Evolutionary conservation across 2,113 vertebrate species (phyloP).

Genomic region (Corythornis cristatus): DNA sequence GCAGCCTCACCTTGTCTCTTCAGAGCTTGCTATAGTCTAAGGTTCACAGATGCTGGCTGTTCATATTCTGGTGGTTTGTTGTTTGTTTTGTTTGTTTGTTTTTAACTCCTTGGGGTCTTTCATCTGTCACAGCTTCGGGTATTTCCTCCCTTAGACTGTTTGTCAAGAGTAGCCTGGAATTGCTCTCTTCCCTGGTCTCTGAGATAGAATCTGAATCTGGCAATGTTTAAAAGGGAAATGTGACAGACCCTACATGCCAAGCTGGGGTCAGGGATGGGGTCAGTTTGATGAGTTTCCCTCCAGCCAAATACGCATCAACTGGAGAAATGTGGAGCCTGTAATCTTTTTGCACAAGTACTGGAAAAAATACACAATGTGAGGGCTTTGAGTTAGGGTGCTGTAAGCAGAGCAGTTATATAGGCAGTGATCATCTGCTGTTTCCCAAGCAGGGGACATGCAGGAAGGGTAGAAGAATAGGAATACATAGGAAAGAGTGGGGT

Average conservation of each 20-base stretch:
- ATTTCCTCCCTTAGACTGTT: constrained; percentile 13
- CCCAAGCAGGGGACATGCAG: not conserved
- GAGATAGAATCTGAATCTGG: constrained; percentile 19
- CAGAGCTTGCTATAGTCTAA: not conserved
- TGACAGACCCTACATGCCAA: constrained; percentile 41
- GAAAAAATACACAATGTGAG: not conserved
- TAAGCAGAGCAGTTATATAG: not conserved
- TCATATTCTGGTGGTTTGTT: not conserved
- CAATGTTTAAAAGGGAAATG: constrained; percentile 40
- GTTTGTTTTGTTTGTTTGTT: not conserved
- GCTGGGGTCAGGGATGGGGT: not conserved
- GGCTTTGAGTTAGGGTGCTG: not conserved
- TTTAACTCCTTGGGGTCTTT: not conserved
- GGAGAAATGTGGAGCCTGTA: constrained; percentile 6
- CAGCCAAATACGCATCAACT: not conserved
- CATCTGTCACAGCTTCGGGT: not conserved
- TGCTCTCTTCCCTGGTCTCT: not conserved
- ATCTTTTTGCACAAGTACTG: not conserved
- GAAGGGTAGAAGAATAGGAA: not conserved
- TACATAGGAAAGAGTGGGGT: not conserved
- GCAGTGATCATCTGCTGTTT: not conserved
- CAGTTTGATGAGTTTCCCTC: constrained; percentile 38
- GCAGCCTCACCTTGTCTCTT: not conserved
- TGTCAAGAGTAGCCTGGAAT: constrained; percentile 36
- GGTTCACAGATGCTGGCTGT: not conserved